Evolutionary conservation across 2,888 invertebrate genomes (phyloP).

Genomic region (Plagodis pulveraria): DNA sequence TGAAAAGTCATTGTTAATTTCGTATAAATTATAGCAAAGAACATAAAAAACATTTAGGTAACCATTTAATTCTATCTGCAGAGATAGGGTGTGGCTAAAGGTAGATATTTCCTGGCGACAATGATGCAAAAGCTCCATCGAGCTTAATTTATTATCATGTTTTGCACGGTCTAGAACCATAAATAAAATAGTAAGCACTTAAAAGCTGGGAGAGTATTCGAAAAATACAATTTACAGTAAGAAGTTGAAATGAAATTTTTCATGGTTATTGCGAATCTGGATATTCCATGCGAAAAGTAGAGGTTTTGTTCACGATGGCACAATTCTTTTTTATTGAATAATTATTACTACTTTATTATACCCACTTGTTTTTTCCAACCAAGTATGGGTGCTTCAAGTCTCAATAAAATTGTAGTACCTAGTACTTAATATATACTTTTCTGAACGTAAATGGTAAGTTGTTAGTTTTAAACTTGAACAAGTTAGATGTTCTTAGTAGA

Average conservation of each 20-base stretch:
- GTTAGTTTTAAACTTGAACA: too few relatives aligned
- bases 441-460: too few relatives aligned
- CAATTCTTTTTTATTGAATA: conserved; percentile 18
- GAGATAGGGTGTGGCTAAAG: conserved; percentile 12
- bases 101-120: conserved; percentile 36
- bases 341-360: conserved; percentile 12
- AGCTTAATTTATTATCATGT: conserved; percentile 45
- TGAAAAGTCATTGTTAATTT: too few relatives aligned
- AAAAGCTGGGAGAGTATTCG: conserved; percentile 35
- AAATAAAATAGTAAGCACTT: conserved; percentile 44
- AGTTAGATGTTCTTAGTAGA: too few relatives aligned
- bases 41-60: conserved; percentile 1
- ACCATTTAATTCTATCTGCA: conserved; percentile 14
- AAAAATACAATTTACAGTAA: conserved; percentile 25
- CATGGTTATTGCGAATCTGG: conserved; percentile 11
- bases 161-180: conserved; percentile 37
- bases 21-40: too few relatives aligned
- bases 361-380: background rate
- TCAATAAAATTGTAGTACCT: too few relatives aligned
- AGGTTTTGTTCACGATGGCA: conserved; percentile 3
- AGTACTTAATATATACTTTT: too few relatives aligned
- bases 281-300: conserved; percentile 8
- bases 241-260: conserved; percentile 25
- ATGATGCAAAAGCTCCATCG: conserved; percentile 37
- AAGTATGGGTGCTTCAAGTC: background rate